A percentile compares a stretch with the other conserved stretches of the same genome.
Conservation (phyloP, 2,888 invertebrate genomes). For the Galeruca laticollis region DNA sequence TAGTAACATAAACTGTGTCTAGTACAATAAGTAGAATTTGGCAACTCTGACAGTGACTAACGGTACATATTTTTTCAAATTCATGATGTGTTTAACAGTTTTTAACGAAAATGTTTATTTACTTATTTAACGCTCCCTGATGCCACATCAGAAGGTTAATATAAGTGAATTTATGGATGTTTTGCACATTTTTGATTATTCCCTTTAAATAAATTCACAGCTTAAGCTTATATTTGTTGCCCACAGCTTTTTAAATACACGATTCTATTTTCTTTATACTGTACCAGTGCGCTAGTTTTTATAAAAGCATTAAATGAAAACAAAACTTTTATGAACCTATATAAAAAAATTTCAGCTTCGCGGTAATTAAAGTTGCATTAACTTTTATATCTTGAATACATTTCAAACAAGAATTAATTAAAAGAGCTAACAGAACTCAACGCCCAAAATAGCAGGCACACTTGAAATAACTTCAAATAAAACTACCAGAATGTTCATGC, state of each 20-base stretch:
- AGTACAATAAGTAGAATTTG: background rate
- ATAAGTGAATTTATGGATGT: constrained; percentile 36
- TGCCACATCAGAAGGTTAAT: constrained; percentile 45
- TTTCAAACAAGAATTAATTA: too few species aligned
- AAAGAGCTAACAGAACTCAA: too few species aligned
- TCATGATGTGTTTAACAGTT: background rate
- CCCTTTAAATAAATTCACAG: constrained; percentile 16
- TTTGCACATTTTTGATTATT: constrained; percentile 33
- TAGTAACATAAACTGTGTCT: too few species aligned
- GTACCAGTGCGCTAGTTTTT: constrained; percentile 14
- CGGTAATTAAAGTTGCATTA: too few species aligned
- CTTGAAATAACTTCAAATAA: too few species aligned
- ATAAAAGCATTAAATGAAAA: background rate
- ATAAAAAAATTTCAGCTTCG: too few species aligned
- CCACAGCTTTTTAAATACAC: constrained; percentile 3
- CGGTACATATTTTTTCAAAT: background rate
- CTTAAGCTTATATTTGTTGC: constrained; percentile 30
- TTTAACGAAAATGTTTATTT: constrained; percentile 15
- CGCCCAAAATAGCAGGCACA: too few species aligned
- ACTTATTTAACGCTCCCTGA: constrained; percentile 41
- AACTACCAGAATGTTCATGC: too few species aligned
- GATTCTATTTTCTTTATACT: background rate
- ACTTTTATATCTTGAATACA: too few species aligned
- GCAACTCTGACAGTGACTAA: background rate
- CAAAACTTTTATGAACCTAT: background rate